Evolutionary conservation across 2,113 vertebrate genomes (phyloP).

Genomic region (Nymphicus hollandicus): DNA sequence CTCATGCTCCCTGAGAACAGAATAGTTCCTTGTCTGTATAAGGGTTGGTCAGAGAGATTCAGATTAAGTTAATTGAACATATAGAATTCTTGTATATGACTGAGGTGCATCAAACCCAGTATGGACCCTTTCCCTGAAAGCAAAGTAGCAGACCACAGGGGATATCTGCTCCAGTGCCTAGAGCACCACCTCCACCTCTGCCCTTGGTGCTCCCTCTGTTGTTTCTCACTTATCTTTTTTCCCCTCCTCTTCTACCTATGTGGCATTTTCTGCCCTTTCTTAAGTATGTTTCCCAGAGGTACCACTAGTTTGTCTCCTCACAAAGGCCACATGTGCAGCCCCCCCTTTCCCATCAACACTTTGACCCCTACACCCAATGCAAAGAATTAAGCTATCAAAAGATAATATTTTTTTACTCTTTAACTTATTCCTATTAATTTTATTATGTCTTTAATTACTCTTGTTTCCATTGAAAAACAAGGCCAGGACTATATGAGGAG

Average conservation of each 20-base stretch:
- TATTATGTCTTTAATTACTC: neutral
- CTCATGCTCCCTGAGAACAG: neutral
- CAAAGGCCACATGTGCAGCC: neutral
- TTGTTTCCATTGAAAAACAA: neutral
- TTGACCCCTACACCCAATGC: neutral
- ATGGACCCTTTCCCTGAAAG: neutral
- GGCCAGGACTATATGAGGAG: neutral
- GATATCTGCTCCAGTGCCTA: neutral
- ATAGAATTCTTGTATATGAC: neutral
- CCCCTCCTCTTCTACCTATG: neutral
- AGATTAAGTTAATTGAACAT: neutral
- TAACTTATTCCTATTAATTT: neutral
- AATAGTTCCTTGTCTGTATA: neutral
- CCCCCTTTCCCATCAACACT: neutral
- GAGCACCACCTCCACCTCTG: neutral
- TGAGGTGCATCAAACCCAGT: neutral
- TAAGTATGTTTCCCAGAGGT: neutral
- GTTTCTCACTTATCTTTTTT: neutral
- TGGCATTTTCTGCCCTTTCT: neutral
- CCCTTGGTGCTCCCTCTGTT: neutral
- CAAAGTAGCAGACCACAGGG: neutral
- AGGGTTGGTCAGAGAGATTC: neutral
- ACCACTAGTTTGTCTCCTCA: neutral
- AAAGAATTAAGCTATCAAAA: neutral
- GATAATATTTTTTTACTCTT: neutral